These are phyloP conservation scores for Embiotoca jacksoni DNA, from an alignment of 2,113 vertebrate species.

Conservation along the genomic window DNA sequence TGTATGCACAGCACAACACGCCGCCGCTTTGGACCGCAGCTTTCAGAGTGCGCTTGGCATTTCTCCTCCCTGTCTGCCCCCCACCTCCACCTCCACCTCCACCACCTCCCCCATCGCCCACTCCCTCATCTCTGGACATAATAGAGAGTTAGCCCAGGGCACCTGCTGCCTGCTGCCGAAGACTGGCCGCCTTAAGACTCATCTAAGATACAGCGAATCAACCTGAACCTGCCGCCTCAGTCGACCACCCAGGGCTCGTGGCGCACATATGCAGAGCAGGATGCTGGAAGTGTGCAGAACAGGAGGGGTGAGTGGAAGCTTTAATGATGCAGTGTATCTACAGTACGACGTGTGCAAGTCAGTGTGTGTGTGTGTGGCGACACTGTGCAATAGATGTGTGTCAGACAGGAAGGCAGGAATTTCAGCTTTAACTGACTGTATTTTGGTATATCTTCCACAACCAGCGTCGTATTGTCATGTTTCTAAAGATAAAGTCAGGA, in stretches of 20 bases:
- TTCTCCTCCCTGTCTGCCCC: slow-evolving; percentile 45
- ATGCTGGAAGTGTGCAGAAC: background rate
- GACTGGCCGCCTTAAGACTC: slow-evolving; percentile 44
- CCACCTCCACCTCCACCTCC: background rate
- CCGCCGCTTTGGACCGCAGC: slow-evolving; percentile 20
- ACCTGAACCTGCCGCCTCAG: slow-evolving; percentile 7
- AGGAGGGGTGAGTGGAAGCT: background rate
- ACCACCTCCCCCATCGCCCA: background rate
- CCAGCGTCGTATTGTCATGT: background rate
- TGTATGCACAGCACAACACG: slow-evolving; percentile 49
- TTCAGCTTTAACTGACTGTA: no score
- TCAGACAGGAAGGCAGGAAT: background rate
- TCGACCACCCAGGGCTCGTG: slow-evolving; percentile 3
- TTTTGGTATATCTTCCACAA: background rate
- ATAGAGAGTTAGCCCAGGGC: slow-evolving; percentile 65
- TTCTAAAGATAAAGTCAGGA: background rate
- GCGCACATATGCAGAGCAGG: background rate
- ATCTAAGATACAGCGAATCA: slow-evolving; percentile 41
- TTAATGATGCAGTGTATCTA: slow-evolving; percentile 8
- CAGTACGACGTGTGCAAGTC: background rate
- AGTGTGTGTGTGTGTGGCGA: background rate
- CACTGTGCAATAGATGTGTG: background rate
- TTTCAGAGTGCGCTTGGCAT: slow-evolving; percentile 48
- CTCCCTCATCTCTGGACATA: slow-evolving; percentile 67
- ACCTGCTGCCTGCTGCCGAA: slow-evolving; percentile 61